Evolutionary conservation across 2,797 vertebrate genomes (phyloP).

Genomic region (Poecilia wingei): DNA sequence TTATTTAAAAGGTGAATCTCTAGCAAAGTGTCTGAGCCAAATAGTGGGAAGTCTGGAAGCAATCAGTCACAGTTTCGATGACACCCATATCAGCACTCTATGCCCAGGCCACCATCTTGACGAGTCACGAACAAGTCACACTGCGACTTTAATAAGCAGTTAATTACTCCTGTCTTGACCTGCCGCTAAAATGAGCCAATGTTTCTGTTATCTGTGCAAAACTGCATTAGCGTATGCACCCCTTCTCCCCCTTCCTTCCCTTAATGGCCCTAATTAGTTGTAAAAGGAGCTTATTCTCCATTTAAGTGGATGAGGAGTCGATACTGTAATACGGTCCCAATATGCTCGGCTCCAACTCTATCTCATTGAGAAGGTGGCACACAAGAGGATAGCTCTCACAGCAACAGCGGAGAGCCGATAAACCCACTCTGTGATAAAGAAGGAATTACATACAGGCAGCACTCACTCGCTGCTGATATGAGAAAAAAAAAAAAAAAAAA

Average conservation of each 20-base stretch:
- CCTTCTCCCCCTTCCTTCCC: conserved; percentile 29
- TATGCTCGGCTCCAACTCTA: conserved; percentile 46
- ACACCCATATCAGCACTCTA: conserved; percentile 47
- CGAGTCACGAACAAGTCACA: conserved; percentile 34
- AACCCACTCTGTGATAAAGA: conserved; percentile 48
- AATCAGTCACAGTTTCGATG: conserved; percentile 35
- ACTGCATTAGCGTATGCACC: conserved; percentile 73
- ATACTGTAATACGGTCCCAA: conserved; percentile 66
- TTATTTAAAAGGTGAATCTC: neutral
- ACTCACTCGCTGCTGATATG: conserved; percentile 44
- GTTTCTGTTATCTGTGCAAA: conserved; percentile 77
- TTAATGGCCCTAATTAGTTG: conserved; percentile 83
- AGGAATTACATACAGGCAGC: conserved; percentile 34
- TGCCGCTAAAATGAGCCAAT: conserved; percentile 66
- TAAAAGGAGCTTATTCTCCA: conserved; percentile 73
- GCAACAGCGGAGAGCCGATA: conserved; percentile 29
- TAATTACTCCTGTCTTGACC: conserved; percentile 83
- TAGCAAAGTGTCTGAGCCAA: conserved; percentile 24
- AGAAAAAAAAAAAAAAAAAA: conserved; percentile 25
- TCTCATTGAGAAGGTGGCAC: conserved; percentile 48
- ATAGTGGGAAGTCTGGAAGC: conserved; percentile 23
- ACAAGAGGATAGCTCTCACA: conserved; percentile 28
- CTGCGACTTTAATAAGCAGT: conserved; percentile 65
- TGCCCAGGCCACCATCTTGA: conserved; percentile 54
- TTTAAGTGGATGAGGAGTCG: conserved; percentile 70